phyloP scores from a whole-genome alignment of 1,140 invertebrate species.

The Panulirus ornatus region DNA sequence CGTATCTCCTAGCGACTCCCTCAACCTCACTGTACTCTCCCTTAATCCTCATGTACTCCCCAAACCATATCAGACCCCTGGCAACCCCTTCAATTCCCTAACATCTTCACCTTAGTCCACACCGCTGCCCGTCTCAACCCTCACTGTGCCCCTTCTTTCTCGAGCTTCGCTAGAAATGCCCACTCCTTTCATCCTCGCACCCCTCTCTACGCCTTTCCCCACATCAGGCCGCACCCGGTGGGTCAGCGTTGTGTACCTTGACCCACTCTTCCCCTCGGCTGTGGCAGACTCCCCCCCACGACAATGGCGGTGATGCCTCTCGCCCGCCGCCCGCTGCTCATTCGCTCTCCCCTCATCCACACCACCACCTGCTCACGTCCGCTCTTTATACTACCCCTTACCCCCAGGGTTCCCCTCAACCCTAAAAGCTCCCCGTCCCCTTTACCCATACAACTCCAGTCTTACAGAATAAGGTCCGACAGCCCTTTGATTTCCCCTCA shows the following conservation, averaged over 20 bases:
- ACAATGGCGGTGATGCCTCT: neutral
- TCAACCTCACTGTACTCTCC: neutral
- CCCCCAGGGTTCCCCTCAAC: neutral
- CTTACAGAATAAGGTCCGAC: too few relatives aligned
- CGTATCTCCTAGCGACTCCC: neutral
- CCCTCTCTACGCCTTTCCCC: neutral
- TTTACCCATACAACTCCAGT: neutral
- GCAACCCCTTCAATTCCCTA: neutral
- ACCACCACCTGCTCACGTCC: neutral
- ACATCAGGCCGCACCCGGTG: neutral
- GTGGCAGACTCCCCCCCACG: neutral
- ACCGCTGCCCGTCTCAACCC: neutral
- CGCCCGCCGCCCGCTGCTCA: neutral
- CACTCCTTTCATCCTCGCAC: neutral
- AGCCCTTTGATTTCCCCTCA: too few relatives aligned
- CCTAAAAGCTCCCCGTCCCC: neutral
- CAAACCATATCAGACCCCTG: neutral
- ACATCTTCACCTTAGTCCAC: neutral
- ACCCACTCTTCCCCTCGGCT: neutral
- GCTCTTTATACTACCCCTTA: neutral
- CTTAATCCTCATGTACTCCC: neutral
- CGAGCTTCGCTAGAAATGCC: too few relatives aligned
- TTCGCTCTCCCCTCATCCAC: neutral
- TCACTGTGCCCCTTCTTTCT: too few relatives aligned
- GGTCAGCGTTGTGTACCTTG: neutral